These are phyloP conservation scores for Ectobius pallidus DNA, from an alignment of 2,888 invertebrate species.

Conservation along the genomic window DNA sequence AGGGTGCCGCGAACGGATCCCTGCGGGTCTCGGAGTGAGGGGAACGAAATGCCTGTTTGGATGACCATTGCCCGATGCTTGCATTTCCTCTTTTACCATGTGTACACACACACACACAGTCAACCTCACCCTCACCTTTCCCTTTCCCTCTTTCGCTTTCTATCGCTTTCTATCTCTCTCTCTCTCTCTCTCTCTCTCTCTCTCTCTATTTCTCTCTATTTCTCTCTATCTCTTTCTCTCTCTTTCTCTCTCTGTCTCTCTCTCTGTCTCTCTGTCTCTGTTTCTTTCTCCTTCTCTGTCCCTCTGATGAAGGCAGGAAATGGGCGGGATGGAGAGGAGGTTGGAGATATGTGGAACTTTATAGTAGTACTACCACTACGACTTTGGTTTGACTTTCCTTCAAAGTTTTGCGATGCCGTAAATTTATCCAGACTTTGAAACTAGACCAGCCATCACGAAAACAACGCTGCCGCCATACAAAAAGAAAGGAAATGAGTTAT, in stretches of 20 bases:
- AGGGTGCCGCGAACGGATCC: background rate
- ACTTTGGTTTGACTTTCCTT: slow-evolving; percentile 15
- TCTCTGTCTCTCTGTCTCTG: too few species aligned
- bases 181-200: too few species aligned
- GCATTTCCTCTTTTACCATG: background rate
- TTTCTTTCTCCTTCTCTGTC: too few species aligned
- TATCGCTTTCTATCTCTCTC: too few species aligned
- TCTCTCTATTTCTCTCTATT: too few species aligned
- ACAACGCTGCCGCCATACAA: background rate
- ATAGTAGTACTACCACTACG: background rate
- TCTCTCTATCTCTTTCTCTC: too few species aligned
- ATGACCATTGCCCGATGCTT: background rate
- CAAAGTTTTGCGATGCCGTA: slow-evolving; percentile 19
- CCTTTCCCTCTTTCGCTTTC: too few species aligned
- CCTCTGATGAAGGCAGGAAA: background rate
- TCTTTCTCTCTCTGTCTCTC: too few species aligned
- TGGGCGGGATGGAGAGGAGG: background rate
- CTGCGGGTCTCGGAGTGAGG: background rate
- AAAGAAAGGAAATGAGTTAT: background rate
- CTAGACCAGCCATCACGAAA: background rate
- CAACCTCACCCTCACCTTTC: background rate
- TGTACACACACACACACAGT: background rate
- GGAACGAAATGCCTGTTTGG: background rate
- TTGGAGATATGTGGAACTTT: background rate
- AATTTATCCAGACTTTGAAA: slow-evolving; percentile 4